A percentile compares a stretch with the other conserved stretches of the same genome.
phyloP scores from a whole-genome alignment of 2,113 vertebrate genomes.

The Gallinago undulata region DNA sequence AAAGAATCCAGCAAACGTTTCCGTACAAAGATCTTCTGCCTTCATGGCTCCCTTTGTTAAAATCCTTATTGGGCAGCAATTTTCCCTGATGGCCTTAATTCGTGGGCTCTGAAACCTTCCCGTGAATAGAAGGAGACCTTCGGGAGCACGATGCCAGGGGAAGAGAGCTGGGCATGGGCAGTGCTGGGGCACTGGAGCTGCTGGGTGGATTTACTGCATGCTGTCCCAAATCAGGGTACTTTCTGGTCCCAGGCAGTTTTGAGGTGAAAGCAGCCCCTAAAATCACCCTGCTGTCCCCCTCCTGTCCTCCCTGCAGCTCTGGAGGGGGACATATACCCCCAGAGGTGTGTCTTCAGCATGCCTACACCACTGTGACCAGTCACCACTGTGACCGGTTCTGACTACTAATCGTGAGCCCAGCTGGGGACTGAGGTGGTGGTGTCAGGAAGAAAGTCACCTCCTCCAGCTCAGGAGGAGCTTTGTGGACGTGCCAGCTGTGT shows the following conservation, averaged over 20 bases:
- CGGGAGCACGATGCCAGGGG: background rate
- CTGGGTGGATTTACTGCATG: background rate
- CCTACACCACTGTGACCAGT: background rate
- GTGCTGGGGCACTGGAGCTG: background rate
- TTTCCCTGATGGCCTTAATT: background rate
- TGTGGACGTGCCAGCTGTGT: background rate
- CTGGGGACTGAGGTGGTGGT: fast-evolving
- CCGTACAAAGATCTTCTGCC: background rate
- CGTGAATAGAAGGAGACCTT: background rate
- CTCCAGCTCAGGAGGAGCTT: background rate
- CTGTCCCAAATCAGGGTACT: background rate
- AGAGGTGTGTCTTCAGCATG: background rate
- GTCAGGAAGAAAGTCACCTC: background rate
- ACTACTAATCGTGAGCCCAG: background rate
- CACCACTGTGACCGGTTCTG: background rate
- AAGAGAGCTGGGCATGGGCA: background rate
- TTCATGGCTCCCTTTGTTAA: background rate
- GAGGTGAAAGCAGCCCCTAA: background rate
- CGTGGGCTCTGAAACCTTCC: background rate
- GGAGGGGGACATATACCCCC: fast-evolving
- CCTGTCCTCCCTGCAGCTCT: background rate
- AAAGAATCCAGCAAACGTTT: background rate
- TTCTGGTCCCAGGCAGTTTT: background rate
- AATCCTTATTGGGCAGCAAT: background rate
- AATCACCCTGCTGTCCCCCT: background rate